phyloP scores from a whole-genome alignment of 1,140 invertebrate genomes.

The Homarus americanus region DNA sequence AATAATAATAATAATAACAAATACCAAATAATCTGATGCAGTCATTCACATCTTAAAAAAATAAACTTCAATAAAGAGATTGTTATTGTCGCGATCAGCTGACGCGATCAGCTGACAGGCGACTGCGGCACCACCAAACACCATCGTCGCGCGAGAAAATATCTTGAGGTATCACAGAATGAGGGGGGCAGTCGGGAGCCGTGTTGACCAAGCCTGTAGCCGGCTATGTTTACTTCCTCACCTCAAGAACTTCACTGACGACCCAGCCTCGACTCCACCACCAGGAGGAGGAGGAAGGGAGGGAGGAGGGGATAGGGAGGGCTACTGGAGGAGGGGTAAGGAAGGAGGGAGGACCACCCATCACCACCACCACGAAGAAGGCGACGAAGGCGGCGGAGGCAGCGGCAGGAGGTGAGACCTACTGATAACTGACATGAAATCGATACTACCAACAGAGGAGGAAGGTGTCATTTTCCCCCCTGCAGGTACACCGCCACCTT shows the following conservation, averaged over 20 bases:
- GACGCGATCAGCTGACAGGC: too few species aligned
- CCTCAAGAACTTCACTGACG: background rate
- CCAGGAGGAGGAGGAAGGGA: background rate
- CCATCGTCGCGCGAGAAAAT: too few species aligned
- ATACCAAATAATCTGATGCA: too few species aligned
- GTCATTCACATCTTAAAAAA: too few species aligned
- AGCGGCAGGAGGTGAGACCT: background rate
- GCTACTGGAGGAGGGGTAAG: background rate
- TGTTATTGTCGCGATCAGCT: too few species aligned
- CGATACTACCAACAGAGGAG: conserved; percentile 10
- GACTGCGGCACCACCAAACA: too few species aligned
- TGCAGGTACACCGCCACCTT: background rate
- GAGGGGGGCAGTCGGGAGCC: too few species aligned
- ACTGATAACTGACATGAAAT: conserved; percentile 17
- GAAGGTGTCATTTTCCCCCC: conserved; percentile 1
- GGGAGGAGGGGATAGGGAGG: background rate
- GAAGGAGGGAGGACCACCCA: background rate
- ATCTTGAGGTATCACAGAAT: too few species aligned
- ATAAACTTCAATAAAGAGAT: too few species aligned
- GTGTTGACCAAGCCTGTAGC: background rate
- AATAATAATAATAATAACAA: too few species aligned
- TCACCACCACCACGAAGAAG: background rate
- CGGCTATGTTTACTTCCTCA: background rate
- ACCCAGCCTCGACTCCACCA: background rate
- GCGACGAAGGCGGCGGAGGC: background rate